Conservation (phyloP, 2,113 vertebrate genomes). For the mouse (Mus musculus) region DNA sequence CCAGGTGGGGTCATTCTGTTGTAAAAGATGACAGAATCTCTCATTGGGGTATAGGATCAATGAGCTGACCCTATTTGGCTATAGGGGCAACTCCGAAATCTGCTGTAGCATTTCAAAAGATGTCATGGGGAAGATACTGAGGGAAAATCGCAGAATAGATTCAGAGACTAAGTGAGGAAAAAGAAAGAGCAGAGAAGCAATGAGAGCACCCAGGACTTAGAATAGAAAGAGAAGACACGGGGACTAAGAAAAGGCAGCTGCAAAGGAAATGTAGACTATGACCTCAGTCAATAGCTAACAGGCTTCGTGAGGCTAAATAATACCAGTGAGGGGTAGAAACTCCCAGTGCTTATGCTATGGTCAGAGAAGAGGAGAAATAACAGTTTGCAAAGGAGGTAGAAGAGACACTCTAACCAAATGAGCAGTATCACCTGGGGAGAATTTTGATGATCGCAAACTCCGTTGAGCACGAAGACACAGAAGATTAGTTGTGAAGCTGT, state of each 20-base stretch:
- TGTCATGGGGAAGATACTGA: not conserved
- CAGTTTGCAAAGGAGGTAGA: not conserved
- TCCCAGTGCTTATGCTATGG: not conserved
- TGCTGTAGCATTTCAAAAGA: not conserved
- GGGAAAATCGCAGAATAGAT: not conserved
- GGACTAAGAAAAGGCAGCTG: not conserved
- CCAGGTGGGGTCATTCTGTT: not conserved
- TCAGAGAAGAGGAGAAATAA: not conserved
- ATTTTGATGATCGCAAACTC: not conserved
- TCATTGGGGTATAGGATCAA: not conserved
- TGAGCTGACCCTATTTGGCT: too few species aligned
- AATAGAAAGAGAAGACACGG: not conserved
- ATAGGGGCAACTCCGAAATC: not conserved
- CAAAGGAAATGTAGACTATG: not conserved
- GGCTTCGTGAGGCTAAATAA: not conserved
- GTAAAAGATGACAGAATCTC: not conserved
- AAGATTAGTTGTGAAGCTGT: not conserved
- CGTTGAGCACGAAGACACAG: not conserved
- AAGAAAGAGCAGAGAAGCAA: not conserved
- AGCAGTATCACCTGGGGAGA: not conserved
- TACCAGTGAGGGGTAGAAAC: not conserved
- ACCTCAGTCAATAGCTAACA: not conserved
- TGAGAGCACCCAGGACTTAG: not conserved
- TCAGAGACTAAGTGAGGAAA: not conserved
- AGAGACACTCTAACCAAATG: not conserved